phyloP scores from a whole-genome alignment of 2,888 invertebrate species.

The Cyrtodaria siliqua region DNA sequence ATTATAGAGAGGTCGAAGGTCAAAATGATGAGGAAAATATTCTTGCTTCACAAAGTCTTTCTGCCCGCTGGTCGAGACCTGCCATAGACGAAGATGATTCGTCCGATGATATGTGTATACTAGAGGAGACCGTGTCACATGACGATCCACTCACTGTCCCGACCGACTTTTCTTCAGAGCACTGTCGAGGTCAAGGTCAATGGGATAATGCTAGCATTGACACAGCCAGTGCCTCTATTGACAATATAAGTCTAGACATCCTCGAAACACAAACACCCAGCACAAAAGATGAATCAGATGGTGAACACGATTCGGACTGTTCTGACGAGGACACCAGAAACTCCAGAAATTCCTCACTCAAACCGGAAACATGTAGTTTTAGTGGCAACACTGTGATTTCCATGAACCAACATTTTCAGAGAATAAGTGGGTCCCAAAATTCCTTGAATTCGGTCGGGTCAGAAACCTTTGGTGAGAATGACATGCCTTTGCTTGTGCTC shows the following conservation, averaged over 20 bases:
- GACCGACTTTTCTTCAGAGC: not conserved
- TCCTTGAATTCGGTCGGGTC: conserved; percentile 46
- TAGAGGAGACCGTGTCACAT: conserved; percentile 11
- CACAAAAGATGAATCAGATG: not conserved
- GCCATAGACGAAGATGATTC: conserved; percentile 37
- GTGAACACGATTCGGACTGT: conserved; percentile 28
- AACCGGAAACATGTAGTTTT: conserved; percentile 30
- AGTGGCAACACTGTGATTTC: conserved; percentile 34
- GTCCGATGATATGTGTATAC: conserved; percentile 52
- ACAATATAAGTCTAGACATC: conserved; percentile 36
- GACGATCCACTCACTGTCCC: not conserved
- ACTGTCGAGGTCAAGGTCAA: no score
- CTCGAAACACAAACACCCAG: conserved; percentile 29
- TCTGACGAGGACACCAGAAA: conserved; percentile 17
- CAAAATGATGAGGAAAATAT: conserved; percentile 59
- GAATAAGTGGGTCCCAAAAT: conserved; percentile 21
- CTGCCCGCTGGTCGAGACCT: conserved; percentile 43
- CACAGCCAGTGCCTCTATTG: conserved; percentile 57
- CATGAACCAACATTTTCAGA: not conserved
- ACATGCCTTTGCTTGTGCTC: conserved; percentile 19
- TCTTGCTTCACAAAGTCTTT: conserved; percentile 36
- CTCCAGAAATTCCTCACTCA: conserved; percentile 40
- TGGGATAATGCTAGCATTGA: conserved; percentile 55
- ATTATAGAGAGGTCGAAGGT: conserved; percentile 24
- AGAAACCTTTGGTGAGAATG: conserved; percentile 30